Percentiles rank a stretch among this genome's conserved stretches.
Conservation (phyloP, 2,888 invertebrate genomes). For the Poecilobothrus nobilitatus region DNA sequence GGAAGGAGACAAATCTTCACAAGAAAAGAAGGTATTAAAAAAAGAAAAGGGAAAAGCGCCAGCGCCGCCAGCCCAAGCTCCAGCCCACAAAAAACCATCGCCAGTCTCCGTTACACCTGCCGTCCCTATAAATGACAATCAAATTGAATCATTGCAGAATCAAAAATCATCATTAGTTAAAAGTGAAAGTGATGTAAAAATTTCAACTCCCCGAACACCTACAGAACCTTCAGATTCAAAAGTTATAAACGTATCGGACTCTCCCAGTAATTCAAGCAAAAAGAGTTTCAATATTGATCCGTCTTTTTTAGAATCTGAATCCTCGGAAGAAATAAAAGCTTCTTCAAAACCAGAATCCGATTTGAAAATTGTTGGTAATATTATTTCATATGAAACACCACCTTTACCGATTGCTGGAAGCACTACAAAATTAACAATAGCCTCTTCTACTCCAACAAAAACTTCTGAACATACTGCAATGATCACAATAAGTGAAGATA, state of each 20-base stretch:
- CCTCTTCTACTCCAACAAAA: conserved; percentile 19
- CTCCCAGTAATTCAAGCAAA: background rate
- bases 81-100: conserved; percentile 32
- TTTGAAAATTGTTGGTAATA: background rate
- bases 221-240: conserved; percentile 16
- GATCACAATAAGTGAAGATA: conserved; percentile 36
- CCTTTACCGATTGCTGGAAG: background rate
- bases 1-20: conserved; percentile 14
- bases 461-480: conserved; percentile 38
- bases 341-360: background rate
- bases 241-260: background rate
- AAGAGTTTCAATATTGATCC: conserved; percentile 2
- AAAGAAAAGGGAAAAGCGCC: conserved; percentile 80
- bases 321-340: background rate
- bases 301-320: background rate
- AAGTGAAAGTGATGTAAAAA: background rate
- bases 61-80: conserved; percentile 50
- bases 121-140: background rate
- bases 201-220: background rate
- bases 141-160: background rate
- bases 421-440: background rate
- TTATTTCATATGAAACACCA: background rate
- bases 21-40: conserved; percentile 44
- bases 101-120: conserved; percentile 34
- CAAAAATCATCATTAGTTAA: background rate